Percentiles rank a stretch among this genome's conserved stretches.
Evolutionary conservation across 2,113 vertebrate species (phyloP).

Genomic region (Hyla sarda): DNA sequence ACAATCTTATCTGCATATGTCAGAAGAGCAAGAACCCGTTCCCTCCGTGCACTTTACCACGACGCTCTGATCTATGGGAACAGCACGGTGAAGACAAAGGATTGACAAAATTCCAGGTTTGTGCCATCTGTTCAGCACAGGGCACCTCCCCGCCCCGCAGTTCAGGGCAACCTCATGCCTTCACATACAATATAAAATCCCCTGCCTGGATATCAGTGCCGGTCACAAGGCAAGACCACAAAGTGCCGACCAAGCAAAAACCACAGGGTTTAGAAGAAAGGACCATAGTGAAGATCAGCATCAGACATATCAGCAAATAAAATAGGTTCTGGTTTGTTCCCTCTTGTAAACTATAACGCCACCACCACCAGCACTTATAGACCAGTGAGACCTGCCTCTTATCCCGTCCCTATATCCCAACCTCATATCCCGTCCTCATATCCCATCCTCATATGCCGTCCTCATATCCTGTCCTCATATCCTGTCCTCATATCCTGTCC

Average conservation of each 20-base stretch:
- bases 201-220: slow-evolving; percentile 5
- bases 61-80: not conserved
- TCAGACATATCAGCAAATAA: not conserved
- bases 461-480: too few species aligned
- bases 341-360: too few species aligned
- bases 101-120: slow-evolving; percentile 11
- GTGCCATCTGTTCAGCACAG: slow-evolving; percentile 45
- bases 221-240: not conserved
- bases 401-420: too few species aligned
- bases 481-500: too few species aligned
- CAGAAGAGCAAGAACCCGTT: not conserved
- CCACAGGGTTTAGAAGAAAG: not conserved
- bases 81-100: slow-evolving; percentile 18
- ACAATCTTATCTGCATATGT: not conserved
- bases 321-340: too few species aligned
- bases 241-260: not conserved
- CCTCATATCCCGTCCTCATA: too few species aligned
- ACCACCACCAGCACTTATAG: too few species aligned
- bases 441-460: too few species aligned
- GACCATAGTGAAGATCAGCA: not conserved
- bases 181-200: slow-evolving; percentile 22
- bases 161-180: slow-evolving; percentile 37
- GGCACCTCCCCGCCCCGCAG: slow-evolving; percentile 14
- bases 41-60: not conserved
- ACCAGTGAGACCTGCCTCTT: too few species aligned